Percentiles rank a stretch among this genome's conserved stretches.
Conservation (phyloP, 2,888 invertebrate genomes). For the Catocala sponsa region DNA sequence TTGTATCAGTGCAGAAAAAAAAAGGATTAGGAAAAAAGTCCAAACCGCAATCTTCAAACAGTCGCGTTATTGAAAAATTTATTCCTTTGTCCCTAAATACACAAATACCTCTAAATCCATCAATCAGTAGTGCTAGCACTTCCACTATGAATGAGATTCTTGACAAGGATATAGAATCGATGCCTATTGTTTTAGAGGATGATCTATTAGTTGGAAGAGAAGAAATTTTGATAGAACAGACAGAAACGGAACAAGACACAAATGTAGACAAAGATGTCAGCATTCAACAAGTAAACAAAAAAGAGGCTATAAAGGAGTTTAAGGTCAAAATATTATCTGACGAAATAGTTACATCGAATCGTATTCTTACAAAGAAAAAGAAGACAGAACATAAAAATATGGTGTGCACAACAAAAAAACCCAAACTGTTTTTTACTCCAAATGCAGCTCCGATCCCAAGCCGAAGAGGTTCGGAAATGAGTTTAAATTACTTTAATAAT, state of each 20-base stretch:
- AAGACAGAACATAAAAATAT: too few relatives aligned
- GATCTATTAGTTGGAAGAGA: conserved; percentile 20
- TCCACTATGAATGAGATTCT: conserved; percentile 20
- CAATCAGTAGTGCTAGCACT: conserved; percentile 1
- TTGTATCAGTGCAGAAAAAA: too few relatives aligned
- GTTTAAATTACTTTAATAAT: conserved; percentile 21
- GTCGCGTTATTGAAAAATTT: too few relatives aligned
- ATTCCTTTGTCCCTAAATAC: too few relatives aligned
- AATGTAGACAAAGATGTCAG: not conserved
- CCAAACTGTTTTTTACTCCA: conserved; percentile 18
- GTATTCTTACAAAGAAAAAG: too few relatives aligned
- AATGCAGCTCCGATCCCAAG: conserved; percentile 22
- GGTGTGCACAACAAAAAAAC: too few relatives aligned
- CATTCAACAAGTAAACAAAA: too few relatives aligned
- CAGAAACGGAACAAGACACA: conserved; percentile 20
- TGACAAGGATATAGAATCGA: conserved; percentile 24
- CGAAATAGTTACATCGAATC: too few relatives aligned
- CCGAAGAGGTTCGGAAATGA: conserved; percentile 20
- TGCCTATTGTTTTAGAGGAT: conserved; percentile 23
- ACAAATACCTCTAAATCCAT: too few relatives aligned
- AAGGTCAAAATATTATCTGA: too few relatives aligned
- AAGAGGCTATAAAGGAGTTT: too few relatives aligned
- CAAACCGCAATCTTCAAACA: too few relatives aligned
- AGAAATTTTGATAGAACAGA: conserved; percentile 20
- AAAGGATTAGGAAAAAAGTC: conserved; percentile 19